Evolutionary conservation across 2,113 vertebrate genomes (phyloP).

Genomic region (Pseudorhombus dupliciocellatus): DNA sequence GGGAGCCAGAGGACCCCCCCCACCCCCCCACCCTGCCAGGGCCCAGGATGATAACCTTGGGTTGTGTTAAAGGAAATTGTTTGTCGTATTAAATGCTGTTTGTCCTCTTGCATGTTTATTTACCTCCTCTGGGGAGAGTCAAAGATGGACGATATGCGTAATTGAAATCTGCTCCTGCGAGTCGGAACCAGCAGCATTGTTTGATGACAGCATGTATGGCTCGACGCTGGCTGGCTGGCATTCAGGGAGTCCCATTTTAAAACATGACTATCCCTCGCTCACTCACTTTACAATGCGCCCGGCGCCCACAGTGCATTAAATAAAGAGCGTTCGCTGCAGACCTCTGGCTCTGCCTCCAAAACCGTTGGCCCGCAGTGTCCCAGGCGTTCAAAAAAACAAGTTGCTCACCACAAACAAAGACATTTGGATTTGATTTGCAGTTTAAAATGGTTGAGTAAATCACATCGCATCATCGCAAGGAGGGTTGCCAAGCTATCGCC

Average conservation of each 20-base stretch:
- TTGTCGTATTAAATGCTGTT: slow-evolving; percentile 56
- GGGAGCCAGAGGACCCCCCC: background rate
- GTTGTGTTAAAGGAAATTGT: slow-evolving; percentile 27
- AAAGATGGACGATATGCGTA: slow-evolving; percentile 35
- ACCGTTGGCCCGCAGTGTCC: slow-evolving; percentile 7
- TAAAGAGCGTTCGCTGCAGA: slow-evolving; percentile 43
- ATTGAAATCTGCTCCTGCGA: slow-evolving; percentile 63
- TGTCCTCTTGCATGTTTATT: slow-evolving; percentile 52
- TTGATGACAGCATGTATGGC: slow-evolving; percentile 61
- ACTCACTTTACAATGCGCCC: background rate
- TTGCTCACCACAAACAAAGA: background rate
- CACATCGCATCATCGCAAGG: too few species aligned
- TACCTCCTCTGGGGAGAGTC: slow-evolving; percentile 28
- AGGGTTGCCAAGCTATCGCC: too few species aligned
- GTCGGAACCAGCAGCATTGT: slow-evolving; percentile 40
- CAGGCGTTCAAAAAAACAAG: slow-evolving; percentile 15
- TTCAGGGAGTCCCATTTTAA: slow-evolving; percentile 61
- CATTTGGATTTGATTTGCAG: too few species aligned
- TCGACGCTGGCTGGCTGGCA: slow-evolving; percentile 45
- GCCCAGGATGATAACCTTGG: slow-evolving; percentile 29
- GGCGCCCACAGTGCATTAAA: slow-evolving; percentile 26
- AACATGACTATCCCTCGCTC: slow-evolving; percentile 10
- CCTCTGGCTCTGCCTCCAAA: slow-evolving; percentile 43
- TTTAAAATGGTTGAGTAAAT: too few species aligned
- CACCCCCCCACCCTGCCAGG: background rate